Base-by-base conservation (phyloP, 2,797 vertebrate species). In the Eleutherodactylus coqui region DNA sequence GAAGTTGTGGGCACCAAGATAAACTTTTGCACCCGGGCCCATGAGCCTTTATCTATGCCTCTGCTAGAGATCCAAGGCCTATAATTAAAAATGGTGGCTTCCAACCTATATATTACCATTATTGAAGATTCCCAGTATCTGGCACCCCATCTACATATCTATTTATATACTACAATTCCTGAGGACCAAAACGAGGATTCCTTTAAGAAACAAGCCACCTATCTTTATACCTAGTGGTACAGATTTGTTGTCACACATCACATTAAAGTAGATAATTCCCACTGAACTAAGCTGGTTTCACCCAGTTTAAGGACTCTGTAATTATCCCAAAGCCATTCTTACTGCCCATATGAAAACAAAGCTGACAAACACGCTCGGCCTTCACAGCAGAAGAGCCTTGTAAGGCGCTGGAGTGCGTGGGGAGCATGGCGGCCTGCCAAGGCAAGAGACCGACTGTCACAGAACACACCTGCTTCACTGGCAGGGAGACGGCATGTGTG, bases 321-420 rank as follows among this genome's bases (percentile, higher is more conserved):
- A 51, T 81, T 69, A 49, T 69, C 4, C 45, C n/a, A 81, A 49
- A 67, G n/a, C 79, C 60, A 69, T 19, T 55, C 75, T 47, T 67
- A 47, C 58, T 67, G 45, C 43, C 60, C 43, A 13, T 69, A 55
- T 27, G 64, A 72, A 82, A 53, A 53, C 79, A 82, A 72, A 53
- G 45, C 64, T 53, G 64, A 82, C 34, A 70, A 38, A 51, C 60
- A 64, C 10, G 21, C 14, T 51, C 34, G 79, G 24, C 79, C 79
- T 82, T 82, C 64, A 41, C 45, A 81, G 79, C 64, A 82, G 64
- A 72, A 72, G 64, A 41, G 79, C 79, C 79, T 53, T 82, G 79
- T 82, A 82, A 70, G 79, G 79, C 47, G 55, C 55, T 53, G 62
- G 45, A 36, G 47, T 82, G 62, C 47, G 9, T 38, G 79, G 34